A percentile compares a stretch with the other conserved stretches of the same genome.
phyloP scores from a whole-genome alignment of 2,888 invertebrate species.

The Uropetala carovei region DNA sequence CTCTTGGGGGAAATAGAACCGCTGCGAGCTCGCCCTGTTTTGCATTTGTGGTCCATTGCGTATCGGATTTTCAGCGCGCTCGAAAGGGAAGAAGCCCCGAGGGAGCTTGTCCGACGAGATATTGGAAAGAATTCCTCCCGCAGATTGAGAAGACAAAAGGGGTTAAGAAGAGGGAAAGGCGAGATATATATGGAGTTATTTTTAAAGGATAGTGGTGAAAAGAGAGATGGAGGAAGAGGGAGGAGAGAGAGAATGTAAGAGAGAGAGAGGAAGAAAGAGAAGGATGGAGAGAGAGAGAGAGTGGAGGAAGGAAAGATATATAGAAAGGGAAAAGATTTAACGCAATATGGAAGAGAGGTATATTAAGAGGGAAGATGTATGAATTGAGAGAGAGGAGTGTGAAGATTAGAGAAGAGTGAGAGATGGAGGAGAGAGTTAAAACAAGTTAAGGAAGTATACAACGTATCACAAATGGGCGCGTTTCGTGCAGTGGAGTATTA shows the following conservation, averaged over 20 bases:
- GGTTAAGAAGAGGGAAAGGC: background rate
- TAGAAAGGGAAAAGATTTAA: no score
- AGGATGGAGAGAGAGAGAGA: no score
- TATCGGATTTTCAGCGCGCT: constrained; percentile 3
- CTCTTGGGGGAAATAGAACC: background rate
- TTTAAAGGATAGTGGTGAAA: background rate
- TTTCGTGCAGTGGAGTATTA: no score
- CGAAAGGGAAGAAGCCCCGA: background rate
- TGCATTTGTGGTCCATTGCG: background rate
- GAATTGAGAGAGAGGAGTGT: no score
- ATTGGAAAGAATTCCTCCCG: constrained; percentile 2
- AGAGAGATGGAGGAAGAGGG: background rate
- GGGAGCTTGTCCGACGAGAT: background rate
- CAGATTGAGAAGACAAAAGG: background rate
- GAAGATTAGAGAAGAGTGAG: no score
- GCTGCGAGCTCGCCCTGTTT: background rate
- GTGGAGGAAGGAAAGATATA: no score
- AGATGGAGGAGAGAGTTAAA: no score
- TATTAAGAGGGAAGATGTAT: no score
- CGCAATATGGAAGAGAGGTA: no score
- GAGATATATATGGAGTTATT: background rate
- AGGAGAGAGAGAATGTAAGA: no score
- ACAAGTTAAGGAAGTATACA: no score
- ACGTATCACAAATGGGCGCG: no score
- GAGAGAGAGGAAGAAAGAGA: background rate